These are phyloP conservation scores for Eospalax fontanierii DNA, from an alignment of 2,797 vertebrate genomes.

Conservation along the genomic window DNA sequence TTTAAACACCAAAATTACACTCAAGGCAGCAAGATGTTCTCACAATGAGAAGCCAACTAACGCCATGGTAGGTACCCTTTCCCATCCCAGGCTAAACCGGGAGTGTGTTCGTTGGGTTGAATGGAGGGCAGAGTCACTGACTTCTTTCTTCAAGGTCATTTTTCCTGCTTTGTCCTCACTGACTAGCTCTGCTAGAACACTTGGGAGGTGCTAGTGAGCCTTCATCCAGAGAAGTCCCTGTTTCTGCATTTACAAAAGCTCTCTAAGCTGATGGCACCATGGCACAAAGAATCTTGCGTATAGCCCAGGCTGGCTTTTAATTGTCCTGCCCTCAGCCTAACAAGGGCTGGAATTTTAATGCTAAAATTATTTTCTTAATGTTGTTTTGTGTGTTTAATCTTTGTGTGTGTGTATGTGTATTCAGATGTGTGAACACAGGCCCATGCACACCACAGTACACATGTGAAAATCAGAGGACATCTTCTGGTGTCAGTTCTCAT, in stretches of 20 bases:
- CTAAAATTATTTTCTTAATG: too few species aligned
- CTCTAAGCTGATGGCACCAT: background rate
- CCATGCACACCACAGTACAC: background rate
- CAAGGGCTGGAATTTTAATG: background rate
- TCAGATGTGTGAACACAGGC: too few species aligned
- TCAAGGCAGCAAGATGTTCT: slow-evolving; percentile 41
- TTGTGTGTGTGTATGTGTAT: background rate
- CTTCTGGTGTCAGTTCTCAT: background rate
- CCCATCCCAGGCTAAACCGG: background rate
- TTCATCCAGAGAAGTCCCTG: background rate
- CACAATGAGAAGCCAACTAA: slow-evolving; percentile 9
- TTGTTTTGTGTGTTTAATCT: background rate
- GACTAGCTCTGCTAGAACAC: background rate
- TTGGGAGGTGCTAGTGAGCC: background rate
- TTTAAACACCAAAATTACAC: slow-evolving; percentile 58
- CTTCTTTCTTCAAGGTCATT: background rate
- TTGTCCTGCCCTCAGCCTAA: background rate
- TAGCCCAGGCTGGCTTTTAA: background rate
- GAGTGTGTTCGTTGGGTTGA: background rate
- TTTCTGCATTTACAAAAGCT: background rate
- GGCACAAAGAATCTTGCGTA: background rate
- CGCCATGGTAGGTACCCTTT: background rate
- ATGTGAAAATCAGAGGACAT: background rate
- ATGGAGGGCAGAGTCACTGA: background rate
- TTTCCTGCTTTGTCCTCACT: background rate